Evolutionary conservation across 2,888 invertebrate genomes (phyloP).

Genomic region (Halictus ligatus): DNA sequence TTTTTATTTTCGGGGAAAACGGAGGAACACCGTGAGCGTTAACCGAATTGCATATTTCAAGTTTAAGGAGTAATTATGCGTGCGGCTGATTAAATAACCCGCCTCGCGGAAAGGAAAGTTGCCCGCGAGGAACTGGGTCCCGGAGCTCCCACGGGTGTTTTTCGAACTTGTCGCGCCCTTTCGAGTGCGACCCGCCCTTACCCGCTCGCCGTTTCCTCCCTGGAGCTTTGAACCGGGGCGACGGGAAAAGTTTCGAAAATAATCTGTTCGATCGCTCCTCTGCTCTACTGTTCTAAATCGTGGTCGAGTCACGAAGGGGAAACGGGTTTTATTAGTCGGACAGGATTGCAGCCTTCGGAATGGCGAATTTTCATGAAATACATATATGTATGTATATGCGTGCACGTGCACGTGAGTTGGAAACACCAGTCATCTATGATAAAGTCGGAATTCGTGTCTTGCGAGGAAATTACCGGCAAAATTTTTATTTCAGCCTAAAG

Average conservation of each 20-base stretch:
- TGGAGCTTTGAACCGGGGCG: constrained; percentile 29
- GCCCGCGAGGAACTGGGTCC: constrained; percentile 41
- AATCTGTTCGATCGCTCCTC: constrained; percentile 49
- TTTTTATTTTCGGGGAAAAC: not conserved
- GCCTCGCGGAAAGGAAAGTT: constrained; percentile 50
- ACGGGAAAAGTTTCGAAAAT: constrained; percentile 51
- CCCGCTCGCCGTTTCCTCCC: not conserved
- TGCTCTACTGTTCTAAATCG: constrained; percentile 27
- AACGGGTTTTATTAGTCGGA: constrained; percentile 8
- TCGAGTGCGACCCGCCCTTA: constrained; percentile 27
- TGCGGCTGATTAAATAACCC: constrained; percentile 66
- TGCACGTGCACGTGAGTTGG: not conserved
- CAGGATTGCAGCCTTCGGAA: not conserved
- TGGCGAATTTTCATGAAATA: not conserved
- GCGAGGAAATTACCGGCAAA: not conserved
- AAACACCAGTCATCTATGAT: not conserved
- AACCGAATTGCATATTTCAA: constrained; percentile 33
- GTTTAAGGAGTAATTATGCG: constrained; percentile 56
- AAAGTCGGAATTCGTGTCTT: not conserved
- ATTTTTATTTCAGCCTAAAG: not conserved
- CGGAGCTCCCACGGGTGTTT: constrained; percentile 53
- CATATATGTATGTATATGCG: not conserved
- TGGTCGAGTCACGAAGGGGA: constrained; percentile 1
- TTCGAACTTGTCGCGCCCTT: constrained; percentile 60
- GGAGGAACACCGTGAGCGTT: constrained; percentile 8